Conservation (phyloP, 2,113 vertebrate species). For the Dipodomys stephensi region DNA sequence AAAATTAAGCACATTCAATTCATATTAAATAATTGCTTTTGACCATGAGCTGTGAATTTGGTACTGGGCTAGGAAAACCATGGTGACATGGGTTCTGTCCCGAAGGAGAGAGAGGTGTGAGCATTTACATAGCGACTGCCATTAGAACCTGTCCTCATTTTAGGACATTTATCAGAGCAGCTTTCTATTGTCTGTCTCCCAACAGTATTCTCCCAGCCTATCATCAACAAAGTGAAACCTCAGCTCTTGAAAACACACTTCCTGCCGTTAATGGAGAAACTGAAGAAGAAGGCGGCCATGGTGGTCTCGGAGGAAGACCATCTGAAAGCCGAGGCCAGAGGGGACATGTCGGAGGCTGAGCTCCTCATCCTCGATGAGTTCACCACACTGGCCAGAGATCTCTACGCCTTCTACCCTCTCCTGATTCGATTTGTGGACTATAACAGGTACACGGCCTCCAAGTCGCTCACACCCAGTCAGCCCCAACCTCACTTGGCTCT, state of each 20-base stretch:
- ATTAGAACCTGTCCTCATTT: neutral
- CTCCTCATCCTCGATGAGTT: constrained; percentile 98
- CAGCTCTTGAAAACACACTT: constrained; percentile 97
- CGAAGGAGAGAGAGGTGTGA: too few relatives aligned
- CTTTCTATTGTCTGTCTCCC: constrained; percentile 35
- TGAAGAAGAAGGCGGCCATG: constrained; percentile 96
- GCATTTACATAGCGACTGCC: too few relatives aligned
- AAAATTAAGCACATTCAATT: neutral
- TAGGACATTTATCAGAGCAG: neutral
- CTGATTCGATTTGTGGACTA: constrained; percentile 98
- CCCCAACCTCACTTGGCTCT: neutral
- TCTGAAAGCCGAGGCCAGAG: constrained; percentile 94
- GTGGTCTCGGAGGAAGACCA: constrained; percentile 96
- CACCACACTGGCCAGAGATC: constrained; percentile 94
- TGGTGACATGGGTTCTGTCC: neutral
- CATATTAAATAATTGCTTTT: neutral
- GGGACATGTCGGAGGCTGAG: constrained; percentile 97
- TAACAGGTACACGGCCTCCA: constrained; percentile 91
- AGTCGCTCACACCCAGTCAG: neutral
- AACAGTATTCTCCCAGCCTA: constrained; percentile 98
- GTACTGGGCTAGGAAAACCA: neutral
- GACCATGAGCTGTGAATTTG: neutral
- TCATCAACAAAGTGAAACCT: constrained; percentile 96
- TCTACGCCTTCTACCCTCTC: constrained; percentile 98
- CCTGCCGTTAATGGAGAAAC: constrained; percentile 97